Conservation (phyloP, 1,140 invertebrate genomes). For the Lasaia peninsularis region DNA sequence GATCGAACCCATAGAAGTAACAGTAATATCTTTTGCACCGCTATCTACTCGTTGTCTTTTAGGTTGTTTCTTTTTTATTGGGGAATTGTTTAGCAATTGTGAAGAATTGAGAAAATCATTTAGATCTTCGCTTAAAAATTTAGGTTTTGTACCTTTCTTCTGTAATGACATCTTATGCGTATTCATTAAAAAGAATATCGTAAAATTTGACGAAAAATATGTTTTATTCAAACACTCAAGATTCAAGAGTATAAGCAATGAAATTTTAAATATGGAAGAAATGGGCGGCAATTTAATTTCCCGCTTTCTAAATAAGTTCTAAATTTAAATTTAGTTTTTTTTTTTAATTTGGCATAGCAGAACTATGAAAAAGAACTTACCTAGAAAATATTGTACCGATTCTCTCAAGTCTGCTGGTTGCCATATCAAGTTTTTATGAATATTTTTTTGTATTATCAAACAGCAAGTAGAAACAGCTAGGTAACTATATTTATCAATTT, state of each 20-base stretch:
- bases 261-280: not conserved
- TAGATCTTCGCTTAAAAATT: constrained; percentile 48
- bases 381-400: constrained; percentile 85
- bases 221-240: not conserved
- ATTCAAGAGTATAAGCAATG: not conserved
- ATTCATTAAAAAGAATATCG: not conserved
- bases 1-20: constrained; percentile 27
- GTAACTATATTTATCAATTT: too few species aligned
- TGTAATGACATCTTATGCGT: constrained; percentile 34
- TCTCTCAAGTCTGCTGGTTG: constrained; percentile 82
- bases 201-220: not conserved
- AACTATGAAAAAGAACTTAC: constrained; percentile 55
- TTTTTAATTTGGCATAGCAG: constrained; percentile 12
- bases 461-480: too few species aligned
- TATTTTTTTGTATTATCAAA: too few species aligned
- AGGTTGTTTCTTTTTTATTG: constrained; percentile 41
- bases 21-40: constrained; percentile 35
- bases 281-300: constrained; percentile 7
- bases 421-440: constrained; percentile 33
- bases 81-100: constrained; percentile 43
- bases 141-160: constrained; percentile 42
- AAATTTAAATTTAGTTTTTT: constrained; percentile 21
- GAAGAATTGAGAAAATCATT: constrained; percentile 48
- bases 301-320: constrained; percentile 26
- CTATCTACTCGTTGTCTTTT: constrained; percentile 37